phyloP scores from a whole-genome alignment of 2,888 invertebrate species.

The Neoscelio sp. region DNA sequence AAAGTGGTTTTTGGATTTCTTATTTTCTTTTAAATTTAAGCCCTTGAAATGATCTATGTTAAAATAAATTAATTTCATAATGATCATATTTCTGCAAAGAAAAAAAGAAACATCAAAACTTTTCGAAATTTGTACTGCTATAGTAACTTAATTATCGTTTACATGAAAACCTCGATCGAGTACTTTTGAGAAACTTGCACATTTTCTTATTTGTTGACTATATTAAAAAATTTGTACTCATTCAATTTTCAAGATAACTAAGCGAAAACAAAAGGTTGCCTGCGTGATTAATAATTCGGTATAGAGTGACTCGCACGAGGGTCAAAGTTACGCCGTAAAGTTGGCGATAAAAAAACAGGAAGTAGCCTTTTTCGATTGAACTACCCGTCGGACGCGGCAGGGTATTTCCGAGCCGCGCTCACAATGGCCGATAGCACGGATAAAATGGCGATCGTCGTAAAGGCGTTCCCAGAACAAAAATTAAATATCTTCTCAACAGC shows the following conservation, averaged over 20 bases:
- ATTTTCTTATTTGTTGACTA: no score
- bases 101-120: no score
- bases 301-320: conserved; percentile 38
- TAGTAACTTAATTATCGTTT: no score
- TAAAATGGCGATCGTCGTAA: conserved; percentile 72
- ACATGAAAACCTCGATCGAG: no score
- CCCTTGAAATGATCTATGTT: no score
- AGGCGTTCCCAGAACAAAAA: conserved; percentile 76
- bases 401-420: conserved; percentile 20
- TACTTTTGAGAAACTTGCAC: no score
- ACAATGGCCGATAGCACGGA: conserved; percentile 44
- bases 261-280: conserved; percentile 19
- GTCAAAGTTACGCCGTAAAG: conserved; percentile 63
- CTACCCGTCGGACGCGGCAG: conserved; percentile 43
- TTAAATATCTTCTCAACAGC: conserved; percentile 78
- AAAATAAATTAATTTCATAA: no score
- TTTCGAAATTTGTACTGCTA: no score
- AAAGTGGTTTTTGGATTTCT: no score
- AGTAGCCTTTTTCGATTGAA: conserved; percentile 57
- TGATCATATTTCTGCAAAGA: no score
- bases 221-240: conserved; percentile 41
- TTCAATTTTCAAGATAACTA: conserved; percentile 44
- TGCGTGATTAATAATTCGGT: conserved; percentile 56
- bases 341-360: conserved; percentile 23
- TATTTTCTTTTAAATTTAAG: no score